A percentile compares a stretch with the other conserved stretches of the same genome.
Evolutionary conservation across 1,140 invertebrate genomes (phyloP).

Genomic region (Saccostrea cuccullata): DNA sequence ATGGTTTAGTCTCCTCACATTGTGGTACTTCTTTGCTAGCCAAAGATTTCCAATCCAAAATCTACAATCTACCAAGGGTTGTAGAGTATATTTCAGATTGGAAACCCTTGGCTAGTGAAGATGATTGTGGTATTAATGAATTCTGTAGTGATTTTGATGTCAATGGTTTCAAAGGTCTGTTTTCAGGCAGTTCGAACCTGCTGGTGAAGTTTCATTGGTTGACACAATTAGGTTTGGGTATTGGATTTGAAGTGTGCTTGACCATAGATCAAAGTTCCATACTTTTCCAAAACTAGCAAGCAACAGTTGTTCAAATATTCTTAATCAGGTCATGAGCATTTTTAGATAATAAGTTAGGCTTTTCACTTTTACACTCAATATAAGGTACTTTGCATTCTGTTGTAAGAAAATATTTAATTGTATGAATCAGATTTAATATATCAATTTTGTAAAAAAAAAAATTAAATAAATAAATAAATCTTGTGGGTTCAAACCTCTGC

Average conservation of each 20-base stretch:
- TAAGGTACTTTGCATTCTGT: too few relatives aligned
- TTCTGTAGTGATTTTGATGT: not conserved
- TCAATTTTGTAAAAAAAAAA: too few relatives aligned
- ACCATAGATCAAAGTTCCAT: constrained; percentile 15
- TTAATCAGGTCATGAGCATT: not conserved
- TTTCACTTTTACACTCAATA: too few relatives aligned
- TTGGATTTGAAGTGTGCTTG: not conserved
- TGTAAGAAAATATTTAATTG: too few relatives aligned
- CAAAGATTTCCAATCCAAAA: too few relatives aligned
- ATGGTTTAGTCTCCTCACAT: not conserved
- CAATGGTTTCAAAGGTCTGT: not conserved
- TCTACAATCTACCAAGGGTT: too few relatives aligned
- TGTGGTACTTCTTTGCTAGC: not conserved
- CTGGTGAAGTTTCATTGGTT: not conserved
- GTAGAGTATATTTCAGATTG: not conserved
- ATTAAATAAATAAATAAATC: too few relatives aligned
- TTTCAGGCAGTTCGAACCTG: not conserved
- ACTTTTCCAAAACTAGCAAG: not conserved
- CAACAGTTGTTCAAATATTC: not conserved
- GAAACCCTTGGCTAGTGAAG: not conserved
- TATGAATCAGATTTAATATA: too few relatives aligned
- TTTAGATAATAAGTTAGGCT: not conserved
- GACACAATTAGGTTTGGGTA: not conserved
- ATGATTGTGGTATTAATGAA: not conserved
- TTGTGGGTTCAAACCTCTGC: too few relatives aligned